A percentile compares a stretch with the other conserved stretches of the same genome.
Conservation (phyloP, 2,113 vertebrate species). For the Stomatorhinus ivindoensis region DNA sequence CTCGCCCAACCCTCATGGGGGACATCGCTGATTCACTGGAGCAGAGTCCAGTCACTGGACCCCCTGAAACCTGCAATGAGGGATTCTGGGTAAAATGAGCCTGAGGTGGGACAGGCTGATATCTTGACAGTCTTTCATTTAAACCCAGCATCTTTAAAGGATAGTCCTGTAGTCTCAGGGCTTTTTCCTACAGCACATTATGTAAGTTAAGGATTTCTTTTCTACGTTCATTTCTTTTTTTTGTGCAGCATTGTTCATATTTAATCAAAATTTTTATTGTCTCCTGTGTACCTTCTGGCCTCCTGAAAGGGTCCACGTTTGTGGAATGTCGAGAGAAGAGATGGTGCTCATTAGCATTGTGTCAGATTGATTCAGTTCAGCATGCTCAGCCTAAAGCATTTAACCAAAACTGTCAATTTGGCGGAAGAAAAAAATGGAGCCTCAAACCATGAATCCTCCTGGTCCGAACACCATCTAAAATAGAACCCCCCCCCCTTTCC, state of each 20-base stretch:
- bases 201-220: background rate
- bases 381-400: background rate
- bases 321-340: background rate
- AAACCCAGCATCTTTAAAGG: background rate
- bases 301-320: background rate
- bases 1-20: background rate
- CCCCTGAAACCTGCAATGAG: background rate
- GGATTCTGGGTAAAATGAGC: background rate
- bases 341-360: background rate
- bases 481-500: background rate
- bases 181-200: background rate
- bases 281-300: background rate
- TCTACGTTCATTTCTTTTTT: background rate
- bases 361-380: background rate
- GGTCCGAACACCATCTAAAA: background rate
- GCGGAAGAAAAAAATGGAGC: background rate
- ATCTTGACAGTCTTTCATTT: background rate
- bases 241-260: background rate
- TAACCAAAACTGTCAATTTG: background rate
- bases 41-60: background rate
- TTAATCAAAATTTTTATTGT: conserved; percentile 1
- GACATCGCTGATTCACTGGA: background rate
- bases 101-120: background rate
- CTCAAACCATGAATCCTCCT: background rate
- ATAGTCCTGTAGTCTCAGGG: background rate